These are phyloP conservation scores for Diachrysia chrysitis DNA, from an alignment of 2,888 invertebrate species.

Conservation along the genomic window DNA sequence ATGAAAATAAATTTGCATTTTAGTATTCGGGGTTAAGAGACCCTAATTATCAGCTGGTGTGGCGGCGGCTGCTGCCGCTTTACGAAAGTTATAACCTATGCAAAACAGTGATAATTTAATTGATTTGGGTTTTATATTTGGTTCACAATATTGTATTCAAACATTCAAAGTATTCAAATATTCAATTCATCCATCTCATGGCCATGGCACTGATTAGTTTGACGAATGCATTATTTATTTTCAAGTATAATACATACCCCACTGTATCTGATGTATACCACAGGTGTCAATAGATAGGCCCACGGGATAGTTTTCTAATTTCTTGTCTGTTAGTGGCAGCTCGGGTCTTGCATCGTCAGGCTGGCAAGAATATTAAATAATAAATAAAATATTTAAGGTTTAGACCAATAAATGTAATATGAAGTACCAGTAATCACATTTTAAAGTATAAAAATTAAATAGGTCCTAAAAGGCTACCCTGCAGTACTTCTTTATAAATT, in stretches of 20 bases:
- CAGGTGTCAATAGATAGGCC: slow-evolving; percentile 94
- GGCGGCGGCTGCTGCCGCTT: too few relatives aligned
- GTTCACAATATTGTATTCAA: too few relatives aligned
- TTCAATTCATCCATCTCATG: too few relatives aligned
- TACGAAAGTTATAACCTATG: too few relatives aligned
- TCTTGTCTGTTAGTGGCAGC: slow-evolving; percentile 92
- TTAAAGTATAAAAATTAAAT: neutral
- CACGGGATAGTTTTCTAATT: slow-evolving; percentile 94
- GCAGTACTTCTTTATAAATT: neutral
- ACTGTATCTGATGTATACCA: slow-evolving; percentile 90
- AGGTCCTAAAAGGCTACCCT: neutral
- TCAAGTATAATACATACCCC: slow-evolving; percentile 84
- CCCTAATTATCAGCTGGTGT: too few relatives aligned
- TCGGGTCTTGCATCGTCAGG: slow-evolving; percentile 94
- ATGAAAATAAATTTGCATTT: too few relatives aligned
- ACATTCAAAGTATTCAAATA: too few relatives aligned
- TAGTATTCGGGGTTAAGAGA: too few relatives aligned
- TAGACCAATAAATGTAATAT: neutral
- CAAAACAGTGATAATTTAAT: too few relatives aligned
- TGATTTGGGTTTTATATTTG: too few relatives aligned
- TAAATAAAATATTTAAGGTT: neutral
- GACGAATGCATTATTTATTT: neutral
- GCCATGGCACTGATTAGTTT: too few relatives aligned
- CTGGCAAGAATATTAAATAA: slow-evolving; percentile 63
- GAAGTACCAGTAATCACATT: neutral